These are phyloP conservation scores for Saturnia pavonia DNA, from an alignment of 2,888 invertebrate genomes.

Conservation along the genomic window DNA sequence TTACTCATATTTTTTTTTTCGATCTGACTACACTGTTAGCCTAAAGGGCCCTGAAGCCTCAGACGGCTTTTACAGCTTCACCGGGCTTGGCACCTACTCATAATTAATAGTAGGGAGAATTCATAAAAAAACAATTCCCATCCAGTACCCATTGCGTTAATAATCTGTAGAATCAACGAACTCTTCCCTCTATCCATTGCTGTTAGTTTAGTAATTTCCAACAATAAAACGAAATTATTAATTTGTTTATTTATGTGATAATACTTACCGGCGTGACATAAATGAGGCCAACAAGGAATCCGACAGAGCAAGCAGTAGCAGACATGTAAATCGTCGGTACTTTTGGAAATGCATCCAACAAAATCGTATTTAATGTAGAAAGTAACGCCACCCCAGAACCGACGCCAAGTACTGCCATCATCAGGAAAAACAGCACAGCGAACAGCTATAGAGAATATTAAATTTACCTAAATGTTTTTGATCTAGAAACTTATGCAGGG, in stretches of 20 bases:
- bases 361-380: constrained; percentile 84
- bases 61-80: too few relatives aligned
- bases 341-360: constrained; percentile 85
- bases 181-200: neutral
- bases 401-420: constrained; percentile 90
- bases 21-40: too few relatives aligned
- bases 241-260: neutral
- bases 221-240: neutral
- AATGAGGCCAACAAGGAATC: constrained; percentile 85
- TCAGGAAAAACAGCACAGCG: constrained; percentile 89
- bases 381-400: constrained; percentile 89
- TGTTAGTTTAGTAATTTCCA: too few relatives aligned
- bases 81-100: too few relatives aligned
- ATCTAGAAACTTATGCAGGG: neutral
- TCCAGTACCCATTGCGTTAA: neutral
- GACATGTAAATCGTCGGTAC: constrained; percentile 83
- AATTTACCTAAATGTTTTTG: constrained; percentile 5
- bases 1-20: too few relatives aligned
- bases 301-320: constrained; percentile 66
- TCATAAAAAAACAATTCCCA: neutral
- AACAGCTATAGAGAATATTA: constrained; percentile 81
- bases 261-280: constrained; percentile 88
- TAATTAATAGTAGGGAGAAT: neutral
- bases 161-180: neutral
- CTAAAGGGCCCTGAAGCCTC: too few relatives aligned